Evolutionary conservation across 30 jellyfish, hydroid and myxozoan species (phyloP).

Genomic region (Aurelia coerulea): DNA sequence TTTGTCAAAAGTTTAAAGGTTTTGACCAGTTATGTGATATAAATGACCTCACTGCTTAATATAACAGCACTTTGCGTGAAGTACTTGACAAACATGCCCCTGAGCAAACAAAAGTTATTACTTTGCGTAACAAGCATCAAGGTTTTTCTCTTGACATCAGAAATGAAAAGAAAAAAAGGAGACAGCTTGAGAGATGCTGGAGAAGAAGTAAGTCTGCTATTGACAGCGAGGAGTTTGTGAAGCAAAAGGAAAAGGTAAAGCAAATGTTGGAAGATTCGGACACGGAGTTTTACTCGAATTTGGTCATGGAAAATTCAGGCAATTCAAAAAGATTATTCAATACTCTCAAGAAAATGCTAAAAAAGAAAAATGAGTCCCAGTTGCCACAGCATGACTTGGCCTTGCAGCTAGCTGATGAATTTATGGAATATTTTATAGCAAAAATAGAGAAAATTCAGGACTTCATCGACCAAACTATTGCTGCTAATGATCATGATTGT

Average conservation of each 20-base stretch:
- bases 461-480: slow-evolving; percentile 22
- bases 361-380: slow-evolving; percentile 28
- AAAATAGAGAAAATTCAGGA: slow-evolving; percentile 27
- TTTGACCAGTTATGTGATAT: slow-evolving; percentile 10
- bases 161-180: slow-evolving; percentile 24
- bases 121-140: slow-evolving; percentile 4
- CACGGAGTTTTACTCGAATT: slow-evolving; percentile 39
- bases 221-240: slow-evolving; percentile 31
- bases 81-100: slow-evolving; percentile 34
- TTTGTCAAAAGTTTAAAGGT: slow-evolving; percentile 9
- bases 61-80: slow-evolving; percentile 13
- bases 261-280: slow-evolving; percentile 54
- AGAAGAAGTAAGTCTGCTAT: slow-evolving; percentile 35
- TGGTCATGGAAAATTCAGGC: slow-evolving; percentile 66
- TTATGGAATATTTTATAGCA: slow-evolving; percentile 26
- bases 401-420: slow-evolving; percentile 52
- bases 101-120: neutral
- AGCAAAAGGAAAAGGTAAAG: slow-evolving; percentile 45
- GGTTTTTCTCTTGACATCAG: slow-evolving; percentile 15
- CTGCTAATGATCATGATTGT: slow-evolving; percentile 39
- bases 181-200: slow-evolving; percentile 57
- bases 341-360: slow-evolving; percentile 32
- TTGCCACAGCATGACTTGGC: slow-evolving; percentile 57
- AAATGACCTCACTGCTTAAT: slow-evolving; percentile 28
- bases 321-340: slow-evolving; percentile 59